Conservation (phyloP, 2,113 vertebrate genomes). For the Lycocorax pyrrhopterus region DNA sequence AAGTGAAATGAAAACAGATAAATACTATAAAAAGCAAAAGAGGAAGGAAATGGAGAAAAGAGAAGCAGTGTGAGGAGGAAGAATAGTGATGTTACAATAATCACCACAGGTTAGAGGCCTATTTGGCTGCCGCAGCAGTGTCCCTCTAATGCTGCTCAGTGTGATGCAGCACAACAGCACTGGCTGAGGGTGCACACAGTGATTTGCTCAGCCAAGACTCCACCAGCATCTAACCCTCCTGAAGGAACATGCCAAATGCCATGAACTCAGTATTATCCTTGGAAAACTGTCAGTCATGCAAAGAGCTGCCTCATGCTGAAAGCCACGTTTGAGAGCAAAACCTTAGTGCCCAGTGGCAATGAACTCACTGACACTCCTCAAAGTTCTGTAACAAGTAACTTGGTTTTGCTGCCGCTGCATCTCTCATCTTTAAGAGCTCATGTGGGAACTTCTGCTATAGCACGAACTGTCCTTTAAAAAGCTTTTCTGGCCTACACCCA, state of each 20-base stretch:
- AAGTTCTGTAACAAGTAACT: background rate
- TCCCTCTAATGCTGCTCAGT: background rate
- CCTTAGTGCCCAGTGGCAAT: background rate
- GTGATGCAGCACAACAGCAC: background rate
- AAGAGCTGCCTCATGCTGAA: background rate
- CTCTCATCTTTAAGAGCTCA: background rate
- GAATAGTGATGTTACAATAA: background rate
- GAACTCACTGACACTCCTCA: background rate
- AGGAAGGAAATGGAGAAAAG: background rate
- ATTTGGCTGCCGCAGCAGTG: background rate
- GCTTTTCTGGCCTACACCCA: background rate
- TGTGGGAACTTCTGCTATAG: background rate
- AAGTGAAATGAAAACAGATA: background rate
- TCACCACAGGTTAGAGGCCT: background rate
- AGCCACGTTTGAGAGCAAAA: background rate
- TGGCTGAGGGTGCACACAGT: background rate
- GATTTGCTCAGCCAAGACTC: background rate
- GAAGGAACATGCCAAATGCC: rapidly evolving
- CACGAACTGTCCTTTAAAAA: background rate
- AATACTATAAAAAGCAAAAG: background rate
- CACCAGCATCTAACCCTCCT: background rate
- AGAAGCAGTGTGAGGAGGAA: background rate
- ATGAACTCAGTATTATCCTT: background rate
- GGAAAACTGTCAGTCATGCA: background rate
- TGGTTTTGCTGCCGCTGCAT: background rate